A percentile compares a stretch with the other conserved stretches of the same genome.
Conservation (phyloP, 2,888 invertebrate genomes). For the Patella depressa region DNA sequence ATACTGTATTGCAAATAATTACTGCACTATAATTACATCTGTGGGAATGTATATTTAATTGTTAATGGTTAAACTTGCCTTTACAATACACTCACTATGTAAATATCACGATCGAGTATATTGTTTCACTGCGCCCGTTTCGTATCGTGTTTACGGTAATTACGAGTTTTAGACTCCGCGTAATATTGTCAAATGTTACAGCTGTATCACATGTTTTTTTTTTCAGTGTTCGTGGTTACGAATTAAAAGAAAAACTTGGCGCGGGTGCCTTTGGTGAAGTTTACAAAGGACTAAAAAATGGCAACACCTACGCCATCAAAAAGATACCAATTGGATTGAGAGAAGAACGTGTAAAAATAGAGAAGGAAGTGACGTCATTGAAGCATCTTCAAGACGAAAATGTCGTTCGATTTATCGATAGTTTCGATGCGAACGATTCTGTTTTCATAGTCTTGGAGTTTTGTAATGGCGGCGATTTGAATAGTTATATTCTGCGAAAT, state of each 20-base stretch:
- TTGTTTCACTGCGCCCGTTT: too few relatives aligned
- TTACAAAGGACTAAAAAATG: background rate
- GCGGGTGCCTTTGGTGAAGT: background rate
- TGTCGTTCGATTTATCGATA: background rate
- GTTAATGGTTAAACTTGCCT: too few relatives aligned
- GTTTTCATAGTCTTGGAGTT: background rate
- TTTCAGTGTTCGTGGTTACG: too few relatives aligned
- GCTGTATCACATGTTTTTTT: too few relatives aligned
- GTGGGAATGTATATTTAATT: too few relatives aligned
- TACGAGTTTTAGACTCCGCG: too few relatives aligned
- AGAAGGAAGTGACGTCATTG: background rate
- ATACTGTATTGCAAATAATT: too few relatives aligned
- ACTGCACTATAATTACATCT: too few relatives aligned
- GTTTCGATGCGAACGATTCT: background rate
- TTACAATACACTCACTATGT: too few relatives aligned
- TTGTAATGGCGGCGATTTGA: background rate
- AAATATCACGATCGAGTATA: too few relatives aligned
- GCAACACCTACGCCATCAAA: background rate
- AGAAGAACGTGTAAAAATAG: background rate
- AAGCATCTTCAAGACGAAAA: background rate
- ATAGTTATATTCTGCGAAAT: background rate
- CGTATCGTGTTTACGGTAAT: too few relatives aligned
- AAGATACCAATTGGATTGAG: background rate
- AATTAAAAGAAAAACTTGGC: background rate
- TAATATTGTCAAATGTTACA: too few relatives aligned